These are phyloP conservation scores for Harpagifer antarcticus DNA, from an alignment of 2,797 vertebrate species.

Conservation along the genomic window DNA sequence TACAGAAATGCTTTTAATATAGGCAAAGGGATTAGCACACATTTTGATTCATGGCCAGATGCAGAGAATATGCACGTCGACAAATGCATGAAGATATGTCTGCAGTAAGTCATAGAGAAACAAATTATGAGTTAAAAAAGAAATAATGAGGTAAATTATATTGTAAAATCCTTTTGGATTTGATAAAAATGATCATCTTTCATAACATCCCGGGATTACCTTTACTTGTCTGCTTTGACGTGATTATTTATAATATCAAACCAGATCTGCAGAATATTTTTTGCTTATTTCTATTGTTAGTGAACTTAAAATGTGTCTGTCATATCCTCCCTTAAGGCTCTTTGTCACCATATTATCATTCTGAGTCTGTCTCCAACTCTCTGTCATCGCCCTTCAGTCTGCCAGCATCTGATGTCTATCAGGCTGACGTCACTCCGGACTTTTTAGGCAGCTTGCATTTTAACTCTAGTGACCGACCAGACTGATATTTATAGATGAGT, in stretches of 20 bases:
- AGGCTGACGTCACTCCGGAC: conserved; percentile 28
- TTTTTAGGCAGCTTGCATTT: conserved; percentile 12
- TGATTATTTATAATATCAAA: conserved; percentile 31
- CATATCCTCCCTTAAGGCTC: not conserved
- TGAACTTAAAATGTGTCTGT: conserved; percentile 2
- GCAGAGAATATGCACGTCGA: conserved; percentile 16
- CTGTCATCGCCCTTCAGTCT: conserved; percentile 20
- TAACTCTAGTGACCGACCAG: conserved; percentile 25
- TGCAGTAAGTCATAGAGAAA: not conserved
- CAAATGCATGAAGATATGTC: conserved; percentile 2
- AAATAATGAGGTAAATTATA: not conserved
- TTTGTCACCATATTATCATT: conserved; percentile 7
- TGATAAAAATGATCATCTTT: conserved; percentile 9
- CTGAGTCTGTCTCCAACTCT: conserved; percentile 12
- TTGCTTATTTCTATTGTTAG: conserved; percentile 12
- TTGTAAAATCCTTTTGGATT: not conserved
- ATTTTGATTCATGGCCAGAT: conserved; percentile 40
- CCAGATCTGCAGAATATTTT: not conserved
- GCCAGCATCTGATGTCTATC: conserved; percentile 49
- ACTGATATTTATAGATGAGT: conserved; percentile 5
- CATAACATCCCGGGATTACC: conserved; percentile 11
- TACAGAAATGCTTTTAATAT: conserved; percentile 11
- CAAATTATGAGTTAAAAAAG: not conserved
- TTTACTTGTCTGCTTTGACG: conserved; percentile 6
- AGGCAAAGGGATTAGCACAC: conserved; percentile 45